These are phyloP conservation scores for Drosophila watanabei DNA, from an alignment of 1,140 invertebrate genomes.

Conservation along the genomic window DNA sequence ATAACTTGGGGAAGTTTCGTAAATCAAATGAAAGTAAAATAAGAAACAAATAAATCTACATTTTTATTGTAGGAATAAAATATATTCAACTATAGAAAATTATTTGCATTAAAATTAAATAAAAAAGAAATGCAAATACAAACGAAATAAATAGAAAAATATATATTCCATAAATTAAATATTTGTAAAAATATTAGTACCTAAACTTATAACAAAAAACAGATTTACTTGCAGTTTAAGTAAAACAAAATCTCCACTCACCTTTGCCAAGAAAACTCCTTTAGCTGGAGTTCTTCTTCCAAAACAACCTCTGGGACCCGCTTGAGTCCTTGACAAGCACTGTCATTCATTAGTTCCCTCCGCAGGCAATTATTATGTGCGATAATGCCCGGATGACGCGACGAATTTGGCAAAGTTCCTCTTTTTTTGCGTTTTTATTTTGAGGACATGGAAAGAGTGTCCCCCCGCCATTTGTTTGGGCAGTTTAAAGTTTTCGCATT, in stretches of 20 bases:
- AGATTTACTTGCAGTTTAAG: too few relatives aligned
- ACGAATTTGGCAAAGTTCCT: conserved; percentile 33
- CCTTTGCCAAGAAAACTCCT: neutral
- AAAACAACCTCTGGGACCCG: conserved; percentile 10
- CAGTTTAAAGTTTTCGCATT: conserved; percentile 82
- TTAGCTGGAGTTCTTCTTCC: neutral
- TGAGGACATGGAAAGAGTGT: neutral
- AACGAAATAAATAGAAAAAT: too few relatives aligned
- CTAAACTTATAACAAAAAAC: too few relatives aligned
- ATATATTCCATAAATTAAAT: too few relatives aligned
- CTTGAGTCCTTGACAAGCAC: neutral
- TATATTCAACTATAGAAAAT: too few relatives aligned
- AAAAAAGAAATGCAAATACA: too few relatives aligned
- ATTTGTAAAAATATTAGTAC: too few relatives aligned
- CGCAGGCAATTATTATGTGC: conserved; percentile 68
- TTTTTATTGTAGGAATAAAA: neutral
- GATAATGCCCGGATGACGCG: conserved; percentile 64
- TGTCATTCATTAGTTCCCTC: conserved; percentile 32
- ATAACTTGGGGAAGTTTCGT: neutral
- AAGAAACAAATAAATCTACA: neutral
- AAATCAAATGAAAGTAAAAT: neutral
- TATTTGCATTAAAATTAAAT: too few relatives aligned
- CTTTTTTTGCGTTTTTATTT: neutral
- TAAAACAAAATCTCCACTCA: neutral
- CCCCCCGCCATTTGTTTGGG: conserved; percentile 49